These are phyloP conservation scores for Napeogenes sylphis DNA, from an alignment of 2,888 invertebrate genomes.

Conservation along the genomic window DNA sequence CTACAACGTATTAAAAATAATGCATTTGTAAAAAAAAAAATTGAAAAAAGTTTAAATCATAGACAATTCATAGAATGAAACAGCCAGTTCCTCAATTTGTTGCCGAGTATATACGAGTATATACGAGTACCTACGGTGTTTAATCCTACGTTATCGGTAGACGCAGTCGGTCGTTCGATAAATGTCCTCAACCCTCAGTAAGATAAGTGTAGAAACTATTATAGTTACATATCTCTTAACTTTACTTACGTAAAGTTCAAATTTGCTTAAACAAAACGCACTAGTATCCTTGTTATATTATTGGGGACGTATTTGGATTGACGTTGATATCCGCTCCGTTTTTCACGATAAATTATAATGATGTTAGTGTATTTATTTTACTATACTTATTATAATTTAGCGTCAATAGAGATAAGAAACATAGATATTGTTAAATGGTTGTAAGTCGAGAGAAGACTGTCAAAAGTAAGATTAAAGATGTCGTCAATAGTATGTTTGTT, in stretches of 20 bases:
- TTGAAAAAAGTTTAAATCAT: too few species aligned
- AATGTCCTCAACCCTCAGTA: conserved; percentile 45
- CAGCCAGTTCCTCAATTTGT: conserved; percentile 44
- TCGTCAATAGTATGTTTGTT: too few species aligned
- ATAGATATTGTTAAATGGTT: conserved; percentile 2
- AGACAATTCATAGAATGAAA: conserved; percentile 5
- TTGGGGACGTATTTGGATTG: conserved; percentile 50
- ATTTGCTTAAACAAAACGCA: conserved; percentile 29
- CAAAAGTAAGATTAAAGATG: too few species aligned
- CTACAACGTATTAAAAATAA: too few species aligned
- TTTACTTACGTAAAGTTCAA: conserved; percentile 36
- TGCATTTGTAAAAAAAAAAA: too few species aligned
- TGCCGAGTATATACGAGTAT: conserved; percentile 42
- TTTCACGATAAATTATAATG: conserved; percentile 42
- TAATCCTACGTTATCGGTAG: conserved; percentile 58
- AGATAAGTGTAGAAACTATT: conserved; percentile 36
- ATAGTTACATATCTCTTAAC: conserved; percentile 34
- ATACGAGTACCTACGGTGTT: conserved; percentile 38
- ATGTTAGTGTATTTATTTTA: too few species aligned
- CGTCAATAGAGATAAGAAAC: neutral
- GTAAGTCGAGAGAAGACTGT: too few species aligned
- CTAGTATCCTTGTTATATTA: conserved; percentile 39
- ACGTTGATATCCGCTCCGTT: conserved; percentile 45
- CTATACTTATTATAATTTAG: too few species aligned
- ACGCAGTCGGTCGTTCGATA: conserved; percentile 50